phyloP scores from a whole-genome alignment of 2,888 invertebrate genomes.

The Trilocha varians region DNA sequence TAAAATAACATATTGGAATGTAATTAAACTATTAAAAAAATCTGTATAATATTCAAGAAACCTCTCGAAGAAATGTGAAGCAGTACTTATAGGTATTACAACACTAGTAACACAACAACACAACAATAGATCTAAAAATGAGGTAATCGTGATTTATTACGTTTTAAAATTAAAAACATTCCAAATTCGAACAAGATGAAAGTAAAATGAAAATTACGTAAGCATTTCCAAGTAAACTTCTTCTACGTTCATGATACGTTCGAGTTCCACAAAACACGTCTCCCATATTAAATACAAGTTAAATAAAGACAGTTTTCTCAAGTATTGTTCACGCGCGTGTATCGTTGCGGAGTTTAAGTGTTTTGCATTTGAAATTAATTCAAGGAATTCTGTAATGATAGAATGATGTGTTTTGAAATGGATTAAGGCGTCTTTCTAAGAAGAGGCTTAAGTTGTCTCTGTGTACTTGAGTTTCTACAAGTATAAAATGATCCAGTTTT shows the following conservation, averaged over 20 bases:
- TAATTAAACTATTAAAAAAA: too few relatives aligned
- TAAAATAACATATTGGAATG: too few relatives aligned
- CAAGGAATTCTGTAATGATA: conserved; percentile 42
- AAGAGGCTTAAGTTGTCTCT: too few relatives aligned
- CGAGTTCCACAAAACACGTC: conserved; percentile 56
- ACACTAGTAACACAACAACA: not conserved
- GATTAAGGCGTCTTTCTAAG: too few relatives aligned
- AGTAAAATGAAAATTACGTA: conserved; percentile 1
- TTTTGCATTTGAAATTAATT: conserved; percentile 52
- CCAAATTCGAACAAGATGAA: conserved; percentile 40
- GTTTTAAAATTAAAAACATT: conserved; percentile 25
- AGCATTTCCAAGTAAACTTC: conserved; percentile 14
- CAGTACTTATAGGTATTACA: not conserved
- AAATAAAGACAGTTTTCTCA: conserved; percentile 54
- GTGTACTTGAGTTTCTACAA: too few relatives aligned
- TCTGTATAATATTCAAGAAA: too few relatives aligned
- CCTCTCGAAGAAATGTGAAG: too few relatives aligned
- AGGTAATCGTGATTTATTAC: conserved; percentile 1
- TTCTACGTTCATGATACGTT: conserved; percentile 23
- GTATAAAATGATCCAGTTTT: too few relatives aligned
- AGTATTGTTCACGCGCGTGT: conserved; percentile 57
- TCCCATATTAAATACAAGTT: conserved; percentile 64
- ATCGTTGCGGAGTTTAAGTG: conserved; percentile 48
- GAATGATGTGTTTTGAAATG: not conserved
- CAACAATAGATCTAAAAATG: not conserved